Evolutionary conservation across 2,888 invertebrate genomes (phyloP).

Genomic region (Dugesia japonica): DNA sequence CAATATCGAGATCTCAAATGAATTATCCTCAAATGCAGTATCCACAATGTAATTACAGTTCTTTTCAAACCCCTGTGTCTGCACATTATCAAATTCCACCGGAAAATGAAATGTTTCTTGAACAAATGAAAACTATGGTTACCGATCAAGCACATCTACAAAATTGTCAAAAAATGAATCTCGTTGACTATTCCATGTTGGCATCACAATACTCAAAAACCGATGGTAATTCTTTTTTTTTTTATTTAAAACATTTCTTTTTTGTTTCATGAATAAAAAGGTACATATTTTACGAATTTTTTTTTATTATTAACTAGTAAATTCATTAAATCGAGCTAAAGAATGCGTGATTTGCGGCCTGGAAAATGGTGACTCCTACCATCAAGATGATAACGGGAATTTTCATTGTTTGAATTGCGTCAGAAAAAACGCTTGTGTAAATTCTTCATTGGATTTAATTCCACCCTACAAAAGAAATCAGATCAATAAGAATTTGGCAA

Average conservation of each 20-base stretch:
- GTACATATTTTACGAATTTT: too few species aligned
- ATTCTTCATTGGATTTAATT: neutral
- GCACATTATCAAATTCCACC: neutral
- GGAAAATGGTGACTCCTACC: neutral
- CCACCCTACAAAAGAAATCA: neutral
- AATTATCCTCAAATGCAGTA: neutral
- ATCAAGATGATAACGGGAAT: neutral
- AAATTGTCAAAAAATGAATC: constrained; percentile 1
- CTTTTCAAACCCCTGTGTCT: neutral
- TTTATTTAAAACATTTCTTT: neutral
- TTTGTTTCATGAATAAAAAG: too few species aligned
- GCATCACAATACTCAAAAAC: neutral
- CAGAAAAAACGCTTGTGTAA: neutral
- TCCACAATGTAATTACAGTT: constrained; percentile 6
- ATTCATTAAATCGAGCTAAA: neutral
- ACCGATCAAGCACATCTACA: neutral
- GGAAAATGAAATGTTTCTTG: neutral
- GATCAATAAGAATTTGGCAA: neutral
- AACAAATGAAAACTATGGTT: neutral
- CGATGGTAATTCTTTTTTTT: neutral
- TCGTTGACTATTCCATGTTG: neutral
- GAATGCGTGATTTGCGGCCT: neutral
- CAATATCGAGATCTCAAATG: neutral
- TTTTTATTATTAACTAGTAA: too few species aligned
- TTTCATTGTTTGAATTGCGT: neutral